phyloP scores from a whole-genome alignment of 2,113 vertebrate species.

The Neotoma lepida region DNA sequence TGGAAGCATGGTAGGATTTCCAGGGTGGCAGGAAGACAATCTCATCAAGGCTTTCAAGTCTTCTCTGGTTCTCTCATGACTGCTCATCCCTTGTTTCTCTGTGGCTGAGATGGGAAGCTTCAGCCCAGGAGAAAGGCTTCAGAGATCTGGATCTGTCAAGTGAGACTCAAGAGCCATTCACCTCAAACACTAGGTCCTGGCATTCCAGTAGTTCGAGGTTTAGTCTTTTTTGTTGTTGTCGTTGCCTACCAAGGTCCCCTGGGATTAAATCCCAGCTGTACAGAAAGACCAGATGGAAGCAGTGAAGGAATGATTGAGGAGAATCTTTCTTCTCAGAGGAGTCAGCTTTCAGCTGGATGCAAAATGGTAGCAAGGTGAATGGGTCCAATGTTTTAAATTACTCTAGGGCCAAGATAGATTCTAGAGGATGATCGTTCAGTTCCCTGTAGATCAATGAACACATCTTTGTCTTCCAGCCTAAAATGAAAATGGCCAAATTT shows the following conservation, averaged over 20 bases:
- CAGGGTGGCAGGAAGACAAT: not conserved
- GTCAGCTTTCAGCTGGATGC: not conserved
- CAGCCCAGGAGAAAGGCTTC: not conserved
- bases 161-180: not conserved
- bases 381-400: conserved; percentile 17
- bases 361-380: not conserved
- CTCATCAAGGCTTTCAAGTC: conserved; percentile 1
- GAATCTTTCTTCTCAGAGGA: not conserved
- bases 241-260: not conserved
- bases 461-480: not conserved
- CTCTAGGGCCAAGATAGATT: not conserved
- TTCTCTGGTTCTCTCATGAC: not conserved
- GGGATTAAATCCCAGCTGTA: not conserved
- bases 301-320: not conserved
- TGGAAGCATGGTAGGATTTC: not conserved
- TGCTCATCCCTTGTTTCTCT: not conserved
- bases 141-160: not conserved
- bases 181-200: not conserved
- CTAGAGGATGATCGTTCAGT: not conserved
- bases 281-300: not conserved
- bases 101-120: not conserved
- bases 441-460: not conserved
- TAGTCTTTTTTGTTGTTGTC: not conserved
- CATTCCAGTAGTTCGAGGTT: too few species aligned
- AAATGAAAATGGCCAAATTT: not conserved